Percentiles rank a stretch among this genome's conserved stretches.
phyloP scores from a whole-genome alignment of 23 tunicate genomes.

The Ciona savignyi region DNA sequence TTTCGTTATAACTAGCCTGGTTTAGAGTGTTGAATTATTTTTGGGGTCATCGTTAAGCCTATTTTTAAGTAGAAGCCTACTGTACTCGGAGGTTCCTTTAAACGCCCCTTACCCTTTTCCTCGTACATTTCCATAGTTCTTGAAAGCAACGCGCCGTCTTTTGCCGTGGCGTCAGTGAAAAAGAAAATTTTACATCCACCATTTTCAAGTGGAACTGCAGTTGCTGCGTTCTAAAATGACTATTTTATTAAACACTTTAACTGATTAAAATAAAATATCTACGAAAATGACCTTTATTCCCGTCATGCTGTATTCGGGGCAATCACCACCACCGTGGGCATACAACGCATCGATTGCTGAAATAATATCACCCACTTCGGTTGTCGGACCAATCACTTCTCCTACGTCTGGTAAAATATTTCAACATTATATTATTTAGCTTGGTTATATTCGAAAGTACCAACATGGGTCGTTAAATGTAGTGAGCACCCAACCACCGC shows the following conservation, averaged over 20 bases:
- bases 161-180: conserved; percentile 64
- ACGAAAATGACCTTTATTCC: conserved; percentile 58
- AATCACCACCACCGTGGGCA: conserved; percentile 73
- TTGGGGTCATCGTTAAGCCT: no score
- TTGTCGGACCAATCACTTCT: conserved; percentile 41
- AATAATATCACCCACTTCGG: conserved; percentile 28
- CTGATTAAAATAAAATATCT: not conserved
- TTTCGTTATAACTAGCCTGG: no score
- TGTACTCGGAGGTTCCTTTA: no score
- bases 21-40: no score
- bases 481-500: conserved; percentile 69
- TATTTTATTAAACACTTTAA: no score
- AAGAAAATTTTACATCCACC: conserved; percentile 69
- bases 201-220: conserved; percentile 18
- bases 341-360: conserved; percentile 13
- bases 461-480: conserved; percentile 71
- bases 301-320: conserved; percentile 49
- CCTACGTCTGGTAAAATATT: no score
- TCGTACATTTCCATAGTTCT: not conserved
- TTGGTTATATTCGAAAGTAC: no score
- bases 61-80: no score
- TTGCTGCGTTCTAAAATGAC: conserved; percentile 33
- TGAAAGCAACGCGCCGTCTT: conserved; percentile 9
- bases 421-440: no score
- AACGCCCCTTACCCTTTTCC: not conserved